phyloP scores from a whole-genome alignment of 2,797 vertebrate species.

The Buphagus erythrorhynchus region DNA sequence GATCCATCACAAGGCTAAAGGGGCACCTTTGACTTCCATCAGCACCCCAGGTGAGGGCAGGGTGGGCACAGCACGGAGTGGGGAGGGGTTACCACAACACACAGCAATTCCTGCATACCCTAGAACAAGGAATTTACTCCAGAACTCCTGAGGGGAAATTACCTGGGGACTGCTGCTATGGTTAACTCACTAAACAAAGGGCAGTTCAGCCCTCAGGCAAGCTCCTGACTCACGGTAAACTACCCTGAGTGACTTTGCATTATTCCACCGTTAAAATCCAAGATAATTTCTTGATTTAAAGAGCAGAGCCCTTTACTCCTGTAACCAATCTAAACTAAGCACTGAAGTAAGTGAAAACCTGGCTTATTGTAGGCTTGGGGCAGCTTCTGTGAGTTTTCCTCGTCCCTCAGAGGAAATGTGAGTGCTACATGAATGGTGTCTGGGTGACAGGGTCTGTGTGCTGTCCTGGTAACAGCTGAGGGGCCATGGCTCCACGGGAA shows the following conservation, averaged over 20 bases:
- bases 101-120: not conserved
- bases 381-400: not conserved
- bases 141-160: not conserved
- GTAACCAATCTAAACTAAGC: not conserved
- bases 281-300: not conserved
- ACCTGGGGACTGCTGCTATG: not conserved
- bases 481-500: not conserved
- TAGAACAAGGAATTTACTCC: not conserved
- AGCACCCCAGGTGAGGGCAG: not conserved
- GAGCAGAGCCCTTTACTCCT: not conserved
- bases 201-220: not conserved
- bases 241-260: not conserved
- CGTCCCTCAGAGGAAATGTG: not conserved
- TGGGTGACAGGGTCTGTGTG: too few relatives aligned
- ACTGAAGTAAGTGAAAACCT: not conserved
- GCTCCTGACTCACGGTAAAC: not conserved
- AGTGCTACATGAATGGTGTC: fast-evolving
- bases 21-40: not conserved
- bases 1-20: not conserved
- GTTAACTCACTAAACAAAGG: not conserved
- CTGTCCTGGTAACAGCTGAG: not conserved
- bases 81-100: fast-evolving
- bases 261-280: not conserved
- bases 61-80: not conserved
- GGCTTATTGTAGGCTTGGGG: not conserved